Percentiles rank a stretch among this genome's conserved stretches.
These are phyloP conservation scores for Trichosurus vulpecula DNA, from an alignment of 2,797 vertebrate species.

Conservation along the genomic window DNA sequence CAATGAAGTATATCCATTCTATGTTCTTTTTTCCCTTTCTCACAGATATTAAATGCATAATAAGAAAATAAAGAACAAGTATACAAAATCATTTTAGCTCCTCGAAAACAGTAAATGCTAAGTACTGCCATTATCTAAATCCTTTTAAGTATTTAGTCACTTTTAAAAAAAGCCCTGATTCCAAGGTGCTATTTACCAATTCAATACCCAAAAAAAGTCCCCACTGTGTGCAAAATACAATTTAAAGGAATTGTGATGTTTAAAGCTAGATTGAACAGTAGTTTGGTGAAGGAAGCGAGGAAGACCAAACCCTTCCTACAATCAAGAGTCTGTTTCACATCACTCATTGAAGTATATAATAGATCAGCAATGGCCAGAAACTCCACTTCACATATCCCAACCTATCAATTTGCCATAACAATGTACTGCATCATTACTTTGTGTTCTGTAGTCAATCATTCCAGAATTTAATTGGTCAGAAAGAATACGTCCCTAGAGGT, in stretches of 20 bases:
- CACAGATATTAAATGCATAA: slow-evolving; percentile 10
- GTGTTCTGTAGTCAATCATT: background rate
- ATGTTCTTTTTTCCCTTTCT: background rate
- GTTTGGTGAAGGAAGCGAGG: slow-evolving; percentile 21
- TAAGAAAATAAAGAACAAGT: background rate
- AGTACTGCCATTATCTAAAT: background rate
- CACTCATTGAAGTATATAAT: background rate
- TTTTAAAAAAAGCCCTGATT: background rate
- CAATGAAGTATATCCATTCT: background rate
- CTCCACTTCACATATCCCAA: background rate
- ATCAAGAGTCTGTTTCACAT: background rate
- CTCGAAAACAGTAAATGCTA: background rate
- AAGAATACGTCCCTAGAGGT: background rate
- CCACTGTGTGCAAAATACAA: no score
- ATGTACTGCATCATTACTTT: background rate
- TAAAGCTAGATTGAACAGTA: background rate
- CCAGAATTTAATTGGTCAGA: background rate
- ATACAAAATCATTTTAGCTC: background rate
- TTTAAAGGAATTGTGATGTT: background rate
- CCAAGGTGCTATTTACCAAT: slow-evolving; percentile 8
- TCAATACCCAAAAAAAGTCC: background rate
- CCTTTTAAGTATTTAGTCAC: background rate
- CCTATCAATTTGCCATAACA: background rate
- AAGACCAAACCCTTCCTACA: background rate
- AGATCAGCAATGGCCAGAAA: background rate